Conservation (phyloP, 2,797 vertebrate species). For the Cryptoblepharus egeriae region DNA sequence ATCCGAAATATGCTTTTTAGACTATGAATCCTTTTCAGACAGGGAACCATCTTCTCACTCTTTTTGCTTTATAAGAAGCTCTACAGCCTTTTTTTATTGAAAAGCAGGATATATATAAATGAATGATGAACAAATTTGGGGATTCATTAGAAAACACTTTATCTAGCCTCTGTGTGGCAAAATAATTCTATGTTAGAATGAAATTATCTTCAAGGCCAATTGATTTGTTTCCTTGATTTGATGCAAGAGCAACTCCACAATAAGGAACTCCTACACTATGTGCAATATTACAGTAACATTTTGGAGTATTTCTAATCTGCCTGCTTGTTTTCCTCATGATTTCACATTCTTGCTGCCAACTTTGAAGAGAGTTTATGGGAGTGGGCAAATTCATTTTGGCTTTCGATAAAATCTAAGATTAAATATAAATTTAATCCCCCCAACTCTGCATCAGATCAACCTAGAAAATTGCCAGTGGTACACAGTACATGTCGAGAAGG, state of each 20-base stretch:
- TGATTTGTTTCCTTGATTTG: not conserved
- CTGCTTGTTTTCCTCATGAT: not conserved
- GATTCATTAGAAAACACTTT: not conserved
- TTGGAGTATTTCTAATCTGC: not conserved
- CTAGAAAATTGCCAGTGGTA: not conserved
- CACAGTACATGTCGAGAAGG: not conserved
- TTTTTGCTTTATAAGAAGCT: no score
- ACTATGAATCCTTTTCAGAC: no score
- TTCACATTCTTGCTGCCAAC: not conserved
- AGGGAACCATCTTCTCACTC: no score
- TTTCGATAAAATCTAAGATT: not conserved
- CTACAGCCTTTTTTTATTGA: no score
- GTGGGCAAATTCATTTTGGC: not conserved
- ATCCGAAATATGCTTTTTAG: not conserved
- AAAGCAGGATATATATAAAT: not conserved
- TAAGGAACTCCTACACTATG: not conserved
- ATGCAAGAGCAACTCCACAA: not conserved
- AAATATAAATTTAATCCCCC: not conserved
- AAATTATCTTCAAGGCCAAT: not conserved
- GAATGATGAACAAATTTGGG: not conserved
- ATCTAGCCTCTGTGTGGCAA: not conserved
- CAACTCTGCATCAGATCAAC: not conserved
- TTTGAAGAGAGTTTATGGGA: not conserved
- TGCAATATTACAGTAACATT: not conserved
- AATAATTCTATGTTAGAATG: not conserved